These are phyloP conservation scores for Takifugu flavidus DNA, from an alignment of 2,113 vertebrate genomes.

Conservation along the genomic window DNA sequence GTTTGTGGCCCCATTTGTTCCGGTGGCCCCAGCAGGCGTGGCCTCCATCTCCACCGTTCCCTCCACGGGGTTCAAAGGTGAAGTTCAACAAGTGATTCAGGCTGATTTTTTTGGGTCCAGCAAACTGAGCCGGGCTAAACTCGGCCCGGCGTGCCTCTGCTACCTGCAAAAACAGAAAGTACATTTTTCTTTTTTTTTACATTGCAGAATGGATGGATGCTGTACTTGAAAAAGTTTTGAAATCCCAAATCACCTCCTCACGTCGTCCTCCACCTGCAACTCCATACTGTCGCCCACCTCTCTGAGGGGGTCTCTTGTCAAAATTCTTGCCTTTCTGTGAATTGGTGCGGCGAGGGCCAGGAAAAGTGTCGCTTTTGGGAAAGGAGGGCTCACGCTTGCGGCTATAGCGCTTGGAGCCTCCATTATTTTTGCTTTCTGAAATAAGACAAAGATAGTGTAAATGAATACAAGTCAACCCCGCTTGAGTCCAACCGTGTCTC, in stretches of 20 bases:
- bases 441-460: constrained; percentile 28
- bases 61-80: constrained; percentile 96
- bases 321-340: constrained; percentile 99
- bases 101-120: constrained; percentile 98
- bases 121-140: constrained; percentile 97
- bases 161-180: constrained; percentile 77
- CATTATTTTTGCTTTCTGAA: constrained; percentile 91
- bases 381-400: constrained; percentile 92
- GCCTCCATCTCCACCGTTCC: constrained; percentile 74
- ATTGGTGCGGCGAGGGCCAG: constrained; percentile 87
- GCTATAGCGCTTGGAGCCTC: constrained; percentile 87
- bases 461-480: not conserved
- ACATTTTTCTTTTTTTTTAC: not conserved
- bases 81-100: constrained; percentile 98
- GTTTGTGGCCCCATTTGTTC: constrained; percentile 95
- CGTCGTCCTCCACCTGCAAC: constrained; percentile 92
- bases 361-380: constrained; percentile 90
- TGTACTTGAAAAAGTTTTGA: not conserved
- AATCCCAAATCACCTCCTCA: constrained; percentile 86
- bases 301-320: constrained; percentile 98
- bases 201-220: not conserved
- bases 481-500: no score
- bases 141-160: constrained; percentile 95
- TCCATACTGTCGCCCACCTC: constrained; percentile 86
- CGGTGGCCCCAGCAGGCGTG: constrained; percentile 83